Evolutionary conservation across 2,888 invertebrate genomes (phyloP).

Genomic region (Alloscopus bannaensis): DNA sequence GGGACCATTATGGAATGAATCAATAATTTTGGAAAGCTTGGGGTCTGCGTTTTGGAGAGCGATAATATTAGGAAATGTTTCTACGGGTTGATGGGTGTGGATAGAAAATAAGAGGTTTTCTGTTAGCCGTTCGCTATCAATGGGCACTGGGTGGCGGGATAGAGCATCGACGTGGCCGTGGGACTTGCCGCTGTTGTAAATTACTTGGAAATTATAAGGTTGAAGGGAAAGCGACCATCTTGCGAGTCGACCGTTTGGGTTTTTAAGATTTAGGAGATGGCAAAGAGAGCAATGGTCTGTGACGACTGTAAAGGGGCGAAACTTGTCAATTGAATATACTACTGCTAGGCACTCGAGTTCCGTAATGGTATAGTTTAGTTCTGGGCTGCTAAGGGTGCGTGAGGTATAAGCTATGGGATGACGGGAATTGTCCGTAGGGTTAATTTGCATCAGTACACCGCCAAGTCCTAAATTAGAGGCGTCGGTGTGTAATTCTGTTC

Average conservation of each 20-base stretch:
- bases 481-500: neutral
- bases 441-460: neutral
- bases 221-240: neutral
- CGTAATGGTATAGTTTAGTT: neutral
- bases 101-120: neutral
- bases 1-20: neutral
- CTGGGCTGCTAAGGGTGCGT: neutral
- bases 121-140: neutral
- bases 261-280: neutral
- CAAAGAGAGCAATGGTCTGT: constrained; percentile 21
- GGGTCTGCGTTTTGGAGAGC: neutral
- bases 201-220: neutral
- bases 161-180: constrained; percentile 1
- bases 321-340: neutral
- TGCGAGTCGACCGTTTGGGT: constrained; percentile 4
- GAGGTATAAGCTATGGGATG: neutral
- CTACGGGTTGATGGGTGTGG: neutral
- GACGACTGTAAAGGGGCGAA: constrained; percentile 19
- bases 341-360: constrained; percentile 23
- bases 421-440: neutral
- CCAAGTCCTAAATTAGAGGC: constrained; percentile 8
- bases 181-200: neutral
- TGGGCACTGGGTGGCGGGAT: neutral
- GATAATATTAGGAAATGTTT: neutral
- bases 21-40: neutral